Percentiles rank a stretch among this genome's conserved stretches.
These are phyloP conservation scores for Arctocebus calabarensis DNA, from an alignment of 2,797 vertebrate species.

Conservation along the genomic window DNA sequence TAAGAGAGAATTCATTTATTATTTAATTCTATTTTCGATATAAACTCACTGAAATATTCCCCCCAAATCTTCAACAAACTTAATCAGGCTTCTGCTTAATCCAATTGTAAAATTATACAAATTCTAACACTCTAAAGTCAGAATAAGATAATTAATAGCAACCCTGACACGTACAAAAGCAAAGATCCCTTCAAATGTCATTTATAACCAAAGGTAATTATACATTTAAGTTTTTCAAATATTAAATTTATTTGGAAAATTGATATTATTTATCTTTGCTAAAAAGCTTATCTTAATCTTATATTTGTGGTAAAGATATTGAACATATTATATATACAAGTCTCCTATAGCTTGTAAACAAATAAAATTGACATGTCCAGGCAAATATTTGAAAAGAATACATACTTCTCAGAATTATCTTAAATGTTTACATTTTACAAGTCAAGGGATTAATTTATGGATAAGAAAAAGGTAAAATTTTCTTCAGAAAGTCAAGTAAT, in stretches of 20 bases:
- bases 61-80: not conserved
- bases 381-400: not conserved
- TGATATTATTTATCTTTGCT: not conserved
- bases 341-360: not conserved
- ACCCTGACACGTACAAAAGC: not conserved
- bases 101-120: not conserved
- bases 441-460: not conserved
- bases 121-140: not conserved
- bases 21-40: not conserved
- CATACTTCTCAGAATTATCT: not conserved
- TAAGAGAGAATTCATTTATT: not conserved
- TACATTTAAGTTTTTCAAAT: not conserved
- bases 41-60: not conserved
- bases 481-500: not conserved
- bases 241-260: not conserved
- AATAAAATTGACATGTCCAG: not conserved
- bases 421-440: not conserved
- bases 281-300: not conserved
- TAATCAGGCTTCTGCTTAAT: not conserved
- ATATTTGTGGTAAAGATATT: not conserved
- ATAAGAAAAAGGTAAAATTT: not conserved
- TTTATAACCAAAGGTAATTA: not conserved
- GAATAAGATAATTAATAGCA: slow-evolving; percentile 22
- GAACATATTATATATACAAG: not conserved
- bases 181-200: not conserved